Percentiles rank a stretch among this genome's conserved stretches.
Evolutionary conservation across 2,113 vertebrate species (phyloP).

Genomic region (Phycodurus eques): DNA sequence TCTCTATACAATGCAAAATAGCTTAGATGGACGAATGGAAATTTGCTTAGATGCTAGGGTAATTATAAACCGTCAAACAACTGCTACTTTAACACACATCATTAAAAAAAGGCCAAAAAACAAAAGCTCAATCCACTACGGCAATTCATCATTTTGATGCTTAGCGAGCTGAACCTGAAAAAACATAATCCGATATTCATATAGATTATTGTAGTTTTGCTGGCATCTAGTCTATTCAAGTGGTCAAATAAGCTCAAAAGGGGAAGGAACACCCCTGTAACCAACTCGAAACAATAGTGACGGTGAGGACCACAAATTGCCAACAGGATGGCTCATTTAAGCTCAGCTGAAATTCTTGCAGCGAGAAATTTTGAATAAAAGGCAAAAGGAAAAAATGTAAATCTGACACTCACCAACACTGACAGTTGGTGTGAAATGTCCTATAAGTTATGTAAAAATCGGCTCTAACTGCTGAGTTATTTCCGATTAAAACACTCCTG

Average conservation of each 20-base stretch:
- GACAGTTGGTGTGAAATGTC: conserved; percentile 39
- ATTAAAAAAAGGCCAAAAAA: no score
- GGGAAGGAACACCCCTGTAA: background rate
- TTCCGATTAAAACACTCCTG: background rate
- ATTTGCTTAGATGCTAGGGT: no score
- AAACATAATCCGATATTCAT: background rate
- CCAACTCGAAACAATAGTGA: no score
- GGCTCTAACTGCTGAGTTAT: background rate
- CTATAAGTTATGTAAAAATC: conserved; percentile 27
- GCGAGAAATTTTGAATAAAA: conserved; percentile 25
- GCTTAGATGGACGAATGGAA: no score
- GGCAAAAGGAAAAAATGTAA: conserved; percentile 14
- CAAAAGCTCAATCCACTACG: no score
- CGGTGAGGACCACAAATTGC: background rate
- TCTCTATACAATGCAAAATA: no score
- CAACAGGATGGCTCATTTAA: background rate
- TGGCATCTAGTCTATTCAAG: background rate
- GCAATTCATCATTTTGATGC: no score
- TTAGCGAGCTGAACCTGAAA: background rate
- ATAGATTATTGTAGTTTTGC: background rate
- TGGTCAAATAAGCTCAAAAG: background rate
- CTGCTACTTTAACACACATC: no score
- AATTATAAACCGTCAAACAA: no score
- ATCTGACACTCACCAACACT: conserved; percentile 25
- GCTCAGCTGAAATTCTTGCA: background rate